phyloP scores from a whole-genome alignment of 1,140 invertebrate genomes.

The Mya arenaria region DNA sequence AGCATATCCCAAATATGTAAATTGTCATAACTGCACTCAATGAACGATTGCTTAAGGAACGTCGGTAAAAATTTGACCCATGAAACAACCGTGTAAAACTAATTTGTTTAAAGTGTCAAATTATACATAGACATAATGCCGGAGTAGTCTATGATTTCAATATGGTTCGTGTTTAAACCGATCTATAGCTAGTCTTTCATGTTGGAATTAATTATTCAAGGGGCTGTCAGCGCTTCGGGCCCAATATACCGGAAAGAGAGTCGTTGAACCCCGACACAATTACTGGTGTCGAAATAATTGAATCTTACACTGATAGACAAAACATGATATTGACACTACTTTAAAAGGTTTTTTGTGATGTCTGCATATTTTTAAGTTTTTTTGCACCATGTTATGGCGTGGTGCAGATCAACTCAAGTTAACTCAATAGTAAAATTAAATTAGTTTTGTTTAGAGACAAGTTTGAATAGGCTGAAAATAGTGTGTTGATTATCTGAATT shows the following conservation, averaged over 20 bases:
- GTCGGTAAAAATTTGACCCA: constrained; percentile 31
- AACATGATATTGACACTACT: neutral
- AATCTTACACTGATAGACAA: neutral
- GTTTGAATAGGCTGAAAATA: too few species aligned
- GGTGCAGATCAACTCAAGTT: too few species aligned
- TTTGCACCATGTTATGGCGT: too few species aligned
- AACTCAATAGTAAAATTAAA: too few species aligned
- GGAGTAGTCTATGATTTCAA: constrained; percentile 33
- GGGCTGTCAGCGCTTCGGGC: neutral
- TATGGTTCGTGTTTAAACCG: constrained; percentile 5
- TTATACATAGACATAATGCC: constrained; percentile 33
- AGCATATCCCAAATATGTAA: too few species aligned
- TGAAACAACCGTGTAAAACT: constrained; percentile 33
- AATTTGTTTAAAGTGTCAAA: constrained; percentile 52
- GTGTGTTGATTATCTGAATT: too few species aligned
- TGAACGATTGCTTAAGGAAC: too few species aligned
- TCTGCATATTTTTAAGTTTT: too few species aligned
- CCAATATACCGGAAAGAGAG: constrained; percentile 17
- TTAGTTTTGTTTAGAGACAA: too few species aligned
- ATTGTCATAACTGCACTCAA: too few species aligned
- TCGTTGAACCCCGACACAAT: neutral
- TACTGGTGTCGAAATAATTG: neutral
- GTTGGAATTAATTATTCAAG: constrained; percentile 28
- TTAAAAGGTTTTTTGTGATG: too few species aligned
- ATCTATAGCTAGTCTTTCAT: constrained; percentile 16